A percentile compares a stretch with the other conserved stretches of the same genome.
Evolutionary conservation across 2,888 invertebrate genomes (phyloP).

Genomic region (Balanococcus diminutus): DNA sequence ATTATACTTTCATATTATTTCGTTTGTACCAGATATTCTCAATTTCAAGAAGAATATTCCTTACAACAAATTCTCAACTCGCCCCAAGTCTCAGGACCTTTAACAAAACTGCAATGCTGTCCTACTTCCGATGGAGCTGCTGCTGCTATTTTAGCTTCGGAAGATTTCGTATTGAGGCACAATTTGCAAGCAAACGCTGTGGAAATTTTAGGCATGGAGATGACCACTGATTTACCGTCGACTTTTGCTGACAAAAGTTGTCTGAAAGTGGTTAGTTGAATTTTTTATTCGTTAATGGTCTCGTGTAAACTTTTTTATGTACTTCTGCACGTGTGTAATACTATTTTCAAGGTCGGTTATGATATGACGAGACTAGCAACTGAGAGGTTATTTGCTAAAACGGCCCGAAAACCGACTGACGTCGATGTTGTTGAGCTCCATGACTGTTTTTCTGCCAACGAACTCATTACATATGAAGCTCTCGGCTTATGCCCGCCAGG

Average conservation of each 20-base stretch:
- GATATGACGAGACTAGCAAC: conserved; percentile 92
- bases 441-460: conserved; percentile 98
- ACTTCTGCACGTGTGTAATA: background rate
- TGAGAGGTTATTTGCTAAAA: conserved; percentile 74
- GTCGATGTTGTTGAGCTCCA: conserved; percentile 95
- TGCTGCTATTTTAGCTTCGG: conserved; percentile 88
- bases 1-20: background rate
- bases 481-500: conserved; percentile 89
- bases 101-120: conserved; percentile 97
- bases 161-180: conserved; percentile 84
- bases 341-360: conserved; percentile 71
- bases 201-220: conserved; percentile 95
- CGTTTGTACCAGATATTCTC: conserved; percentile 73
- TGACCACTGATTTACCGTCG: conserved; percentile 88
- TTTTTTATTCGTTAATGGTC: background rate
- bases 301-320: background rate
- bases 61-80: conserved; percentile 89
- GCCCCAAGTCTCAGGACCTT: conserved; percentile 84
- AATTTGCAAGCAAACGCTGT: conserved; percentile 86
- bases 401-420: conserved; percentile 77
- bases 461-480: conserved; percentile 96
- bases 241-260: conserved; percentile 83
- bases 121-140: conserved; percentile 99
- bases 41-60: conserved; percentile 89
- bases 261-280: conserved; percentile 71